Evolutionary conservation across 2,113 vertebrate genomes (phyloP), one percentile per base, ranked within the genome.

Genomic region (Chelonoidis abingdonii): DNA sequence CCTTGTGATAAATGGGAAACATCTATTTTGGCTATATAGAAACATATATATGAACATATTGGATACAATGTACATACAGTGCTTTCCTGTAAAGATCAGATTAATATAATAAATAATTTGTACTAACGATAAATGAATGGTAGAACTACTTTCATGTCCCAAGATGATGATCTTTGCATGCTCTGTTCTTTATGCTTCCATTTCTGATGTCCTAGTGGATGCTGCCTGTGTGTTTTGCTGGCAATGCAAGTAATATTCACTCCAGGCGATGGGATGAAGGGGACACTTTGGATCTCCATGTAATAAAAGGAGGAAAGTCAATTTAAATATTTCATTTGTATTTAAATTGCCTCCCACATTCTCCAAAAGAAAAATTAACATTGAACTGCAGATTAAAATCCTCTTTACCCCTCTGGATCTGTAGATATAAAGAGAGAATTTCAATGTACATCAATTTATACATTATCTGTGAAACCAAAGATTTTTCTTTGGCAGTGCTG

Each of bases 241-340:
- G 14, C 8, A 47, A 57, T 92, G 12, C 16, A 31, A 6, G 11
- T 84, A 87, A 65, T 54, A 11, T 47, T 27, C 92, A 76, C 65
- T 75, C 44, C 72, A 25, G 2, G 22, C 7, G 62, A 25, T 83
- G 8, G 5, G 85, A 16, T 35, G 7, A 80, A 86, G 3, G 27
- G 5, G 1, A 6, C 83, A 16, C 1, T 81, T 93, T 87, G 21
- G 16, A 10, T 82, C 88, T 89, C 31, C 2, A 90, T 91, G 31
- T 84, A 4, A 19, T 50, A 59, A 86, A 90, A 90, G 21, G 65
- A 86, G 35, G 5, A 90, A 52, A 89, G 89, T 88, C n/a, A 84
- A 81, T 88, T 50, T 11, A 93, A 95, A 65, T 38, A 5, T 90
- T 95, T 56, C 65, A 69, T 88, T 95, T 93, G 29, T 83, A 89